These are phyloP conservation scores for Agrotis ipsilon DNA, from an alignment of 2,888 invertebrate genomes.

Conservation along the genomic window DNA sequence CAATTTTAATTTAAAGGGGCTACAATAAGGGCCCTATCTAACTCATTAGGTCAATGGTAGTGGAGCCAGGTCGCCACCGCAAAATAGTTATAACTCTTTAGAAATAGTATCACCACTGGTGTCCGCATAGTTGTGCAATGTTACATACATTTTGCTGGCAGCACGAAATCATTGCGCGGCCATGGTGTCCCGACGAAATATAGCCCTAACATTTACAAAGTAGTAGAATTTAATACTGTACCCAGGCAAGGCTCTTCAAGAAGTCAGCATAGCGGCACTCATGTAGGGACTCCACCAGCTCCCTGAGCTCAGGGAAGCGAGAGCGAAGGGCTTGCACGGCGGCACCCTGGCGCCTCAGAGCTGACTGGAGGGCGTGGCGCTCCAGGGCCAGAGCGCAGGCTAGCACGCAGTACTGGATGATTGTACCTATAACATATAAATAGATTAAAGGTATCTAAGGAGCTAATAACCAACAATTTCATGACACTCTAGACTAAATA, in stretches of 20 bases:
- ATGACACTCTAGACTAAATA: too few relatives aligned
- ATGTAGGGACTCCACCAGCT: slow-evolving; percentile 95
- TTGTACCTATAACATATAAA: slow-evolving; percentile 88
- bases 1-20: too few relatives aligned
- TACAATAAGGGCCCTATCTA: too few relatives aligned
- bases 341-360: slow-evolving; percentile 91
- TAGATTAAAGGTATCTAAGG: background rate
- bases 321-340: slow-evolving; percentile 95
- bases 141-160: too few relatives aligned
- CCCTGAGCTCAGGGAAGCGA: slow-evolving; percentile 92
- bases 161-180: too few relatives aligned
- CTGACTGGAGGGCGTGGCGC: slow-evolving; percentile 89
- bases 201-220: background rate
- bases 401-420: slow-evolving; percentile 91
- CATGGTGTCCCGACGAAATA: too few relatives aligned
- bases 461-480: too few relatives aligned
- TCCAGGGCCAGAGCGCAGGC: slow-evolving; percentile 91
- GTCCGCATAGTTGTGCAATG: too few relatives aligned
- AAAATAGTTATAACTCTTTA: too few relatives aligned
- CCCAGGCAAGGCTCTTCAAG: slow-evolving; percentile 90
- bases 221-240: slow-evolving; percentile 51
- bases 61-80: too few relatives aligned
- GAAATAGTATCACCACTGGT: too few relatives aligned
- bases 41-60: too few relatives aligned
- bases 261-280: slow-evolving; percentile 99